phyloP scores from a whole-genome alignment of 2,888 invertebrate species.

The Cacoxenus indagator region DNA sequence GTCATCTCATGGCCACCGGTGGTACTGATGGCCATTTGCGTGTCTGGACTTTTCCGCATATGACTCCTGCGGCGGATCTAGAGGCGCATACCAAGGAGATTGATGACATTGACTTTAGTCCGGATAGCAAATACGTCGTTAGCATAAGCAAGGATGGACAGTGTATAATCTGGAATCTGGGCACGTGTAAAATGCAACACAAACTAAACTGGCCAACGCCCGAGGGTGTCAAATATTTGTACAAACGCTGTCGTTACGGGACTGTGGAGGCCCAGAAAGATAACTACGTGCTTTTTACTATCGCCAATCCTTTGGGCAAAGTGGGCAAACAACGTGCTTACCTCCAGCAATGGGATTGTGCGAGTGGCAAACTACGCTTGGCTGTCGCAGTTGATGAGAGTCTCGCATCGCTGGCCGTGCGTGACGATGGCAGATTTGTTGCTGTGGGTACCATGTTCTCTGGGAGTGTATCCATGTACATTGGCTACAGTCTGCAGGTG shows the following conservation, averaged over 20 bases:
- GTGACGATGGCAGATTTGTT: constrained; percentile 93
- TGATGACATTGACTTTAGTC: constrained; percentile 93
- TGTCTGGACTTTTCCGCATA: constrained; percentile 89
- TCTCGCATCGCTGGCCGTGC: constrained; percentile 85
- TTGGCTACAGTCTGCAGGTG: constrained; percentile 92
- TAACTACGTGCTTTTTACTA: constrained; percentile 79
- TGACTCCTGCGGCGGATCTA: constrained; percentile 79
- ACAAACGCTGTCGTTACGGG: constrained; percentile 86
- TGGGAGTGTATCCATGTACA: constrained; percentile 90
- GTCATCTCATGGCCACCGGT: constrained; percentile 89
- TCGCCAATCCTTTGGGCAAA: constrained; percentile 84
- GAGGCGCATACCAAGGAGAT: constrained; percentile 91
- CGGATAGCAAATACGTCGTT: constrained; percentile 81
- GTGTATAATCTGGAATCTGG: constrained; percentile 83
- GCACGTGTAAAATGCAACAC: constrained; percentile 76
- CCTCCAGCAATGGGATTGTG: constrained; percentile 84
- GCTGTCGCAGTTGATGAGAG: constrained; percentile 79
- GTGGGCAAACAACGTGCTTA: constrained; percentile 81
- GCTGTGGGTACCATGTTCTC: constrained; percentile 95
- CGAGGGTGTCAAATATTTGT: constrained; percentile 84
- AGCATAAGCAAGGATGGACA: constrained; percentile 91
- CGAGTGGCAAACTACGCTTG: constrained; percentile 75
- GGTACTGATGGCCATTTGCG: constrained; percentile 90
- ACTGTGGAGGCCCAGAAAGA: constrained; percentile 78
- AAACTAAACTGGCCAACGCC: constrained; percentile 83